These are phyloP conservation scores for Ostrea edulis DNA, from an alignment of 1,140 invertebrate species.

Conservation along the genomic window DNA sequence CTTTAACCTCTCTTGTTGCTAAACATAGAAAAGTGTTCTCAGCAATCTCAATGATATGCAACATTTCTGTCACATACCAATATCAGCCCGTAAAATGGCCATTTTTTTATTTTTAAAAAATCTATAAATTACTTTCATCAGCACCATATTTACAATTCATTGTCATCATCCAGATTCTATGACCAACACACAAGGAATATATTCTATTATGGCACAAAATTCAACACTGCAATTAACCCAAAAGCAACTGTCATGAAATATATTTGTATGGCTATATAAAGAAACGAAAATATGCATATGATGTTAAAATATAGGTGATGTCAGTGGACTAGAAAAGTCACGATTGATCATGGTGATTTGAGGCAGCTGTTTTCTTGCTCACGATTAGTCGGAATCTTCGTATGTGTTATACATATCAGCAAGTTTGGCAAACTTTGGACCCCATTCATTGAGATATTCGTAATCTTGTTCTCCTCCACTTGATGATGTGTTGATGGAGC, in stretches of 20 bases:
- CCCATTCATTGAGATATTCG: constrained; percentile 97
- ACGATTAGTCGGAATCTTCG: constrained; percentile 57
- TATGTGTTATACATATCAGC: constrained; percentile 92
- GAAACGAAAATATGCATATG: neutral
- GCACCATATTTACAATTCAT: neutral
- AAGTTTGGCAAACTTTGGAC: constrained; percentile 96
- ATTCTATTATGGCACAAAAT: neutral
- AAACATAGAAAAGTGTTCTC: no score
- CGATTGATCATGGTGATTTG: neutral
- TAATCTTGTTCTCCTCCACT: constrained; percentile 97
- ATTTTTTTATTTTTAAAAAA: neutral
- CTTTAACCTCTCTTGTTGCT: no score
- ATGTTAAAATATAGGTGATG: neutral
- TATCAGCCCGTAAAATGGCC: no score
- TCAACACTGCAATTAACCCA: neutral
- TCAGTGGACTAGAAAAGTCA: neutral
- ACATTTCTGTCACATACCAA: no score
- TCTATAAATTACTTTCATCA: constrained; percentile 10
- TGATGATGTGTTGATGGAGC: constrained; percentile 96
- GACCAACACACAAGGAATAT: neutral
- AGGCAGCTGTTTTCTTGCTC: neutral
- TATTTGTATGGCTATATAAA: neutral
- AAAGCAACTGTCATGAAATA: neutral
- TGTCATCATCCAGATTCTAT: neutral
- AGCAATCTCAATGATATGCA: no score